These are phyloP conservation scores for Leptosomus discolor DNA, from an alignment of 2,113 vertebrate species.

Conservation along the genomic window DNA sequence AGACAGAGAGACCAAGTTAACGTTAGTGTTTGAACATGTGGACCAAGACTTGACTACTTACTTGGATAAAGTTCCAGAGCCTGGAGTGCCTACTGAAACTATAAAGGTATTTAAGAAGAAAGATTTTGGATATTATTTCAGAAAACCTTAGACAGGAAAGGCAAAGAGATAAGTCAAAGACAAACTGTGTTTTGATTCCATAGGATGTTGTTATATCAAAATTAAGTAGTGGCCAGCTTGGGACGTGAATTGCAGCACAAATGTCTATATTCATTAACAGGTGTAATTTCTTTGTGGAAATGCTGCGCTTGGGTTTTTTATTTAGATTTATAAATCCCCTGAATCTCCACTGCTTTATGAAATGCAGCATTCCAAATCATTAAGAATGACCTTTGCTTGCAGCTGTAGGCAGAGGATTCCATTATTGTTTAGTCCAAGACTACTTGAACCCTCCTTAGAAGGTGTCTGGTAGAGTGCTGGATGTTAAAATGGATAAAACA, in stretches of 20 bases:
- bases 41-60: slow-evolving; percentile 99
- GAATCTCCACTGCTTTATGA: not conserved
- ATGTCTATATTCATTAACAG: not conserved
- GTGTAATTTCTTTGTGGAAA: not conserved
- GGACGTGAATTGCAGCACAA: not conserved
- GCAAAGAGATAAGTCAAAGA: not conserved
- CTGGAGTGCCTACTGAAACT: slow-evolving; percentile 94
- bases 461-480: not conserved
- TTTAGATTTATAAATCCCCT: not conserved
- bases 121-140: not conserved
- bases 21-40: slow-evolving; percentile 97
- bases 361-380: not conserved
- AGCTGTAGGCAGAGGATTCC: not conserved
- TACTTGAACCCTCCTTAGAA: not conserved
- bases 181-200: not conserved
- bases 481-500: not conserved
- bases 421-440: not conserved
- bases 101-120: slow-evolving; percentile 87
- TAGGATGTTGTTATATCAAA: not conserved
- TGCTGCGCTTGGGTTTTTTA: not conserved
- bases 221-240: not conserved
- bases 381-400: not conserved
- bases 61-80: slow-evolving; percentile 96
- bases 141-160: not conserved
- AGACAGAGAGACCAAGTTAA: slow-evolving; percentile 96